A percentile compares a stretch with the other conserved stretches of the same genome.
Evolutionary conservation across 2,888 invertebrate species (phyloP).

Genomic region (Thumatha senex): DNA sequence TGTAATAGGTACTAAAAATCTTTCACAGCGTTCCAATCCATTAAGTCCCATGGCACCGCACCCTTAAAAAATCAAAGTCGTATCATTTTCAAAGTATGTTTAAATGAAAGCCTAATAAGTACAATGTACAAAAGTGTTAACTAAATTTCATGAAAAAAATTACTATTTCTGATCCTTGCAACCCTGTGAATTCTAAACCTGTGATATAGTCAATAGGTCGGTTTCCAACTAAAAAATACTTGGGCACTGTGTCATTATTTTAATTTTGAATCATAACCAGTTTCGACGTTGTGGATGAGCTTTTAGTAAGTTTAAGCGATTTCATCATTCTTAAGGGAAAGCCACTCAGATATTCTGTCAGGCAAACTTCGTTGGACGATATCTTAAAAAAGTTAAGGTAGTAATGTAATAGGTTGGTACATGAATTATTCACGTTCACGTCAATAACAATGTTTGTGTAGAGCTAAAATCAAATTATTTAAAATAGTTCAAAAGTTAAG

Average conservation of each 20-base stretch:
- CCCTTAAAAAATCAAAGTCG: conserved; percentile 23
- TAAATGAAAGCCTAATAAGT: conserved; percentile 31
- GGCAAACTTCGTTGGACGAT: no score
- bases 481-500: no score
- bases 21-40: conserved; percentile 6
- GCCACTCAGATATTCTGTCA: no score
- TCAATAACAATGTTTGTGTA: no score
- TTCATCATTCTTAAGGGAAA: neutral
- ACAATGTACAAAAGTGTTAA: conserved; percentile 23
- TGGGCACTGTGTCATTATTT: conserved; percentile 24
- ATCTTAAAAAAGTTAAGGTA: no score
- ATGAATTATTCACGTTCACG: no score
- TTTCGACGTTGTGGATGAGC: no score
- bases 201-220: conserved; percentile 62
- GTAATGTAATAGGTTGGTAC: no score
- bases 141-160: conserved; percentile 17
- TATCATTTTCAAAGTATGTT: conserved; percentile 23
- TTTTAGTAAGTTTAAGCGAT: no score
- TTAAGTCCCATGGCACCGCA: conserved; percentile 35
- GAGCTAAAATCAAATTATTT: no score
- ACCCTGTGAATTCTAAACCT: conserved; percentile 78
- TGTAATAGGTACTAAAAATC: conserved; percentile 4
- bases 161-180: conserved; percentile 53
- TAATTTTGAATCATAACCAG: no score
- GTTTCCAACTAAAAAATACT: conserved; percentile 57